A percentile compares a stretch with the other conserved stretches of the same genome.
phyloP scores from a whole-genome alignment of 2,888 invertebrate species.

The Tipula vernalis region DNA sequence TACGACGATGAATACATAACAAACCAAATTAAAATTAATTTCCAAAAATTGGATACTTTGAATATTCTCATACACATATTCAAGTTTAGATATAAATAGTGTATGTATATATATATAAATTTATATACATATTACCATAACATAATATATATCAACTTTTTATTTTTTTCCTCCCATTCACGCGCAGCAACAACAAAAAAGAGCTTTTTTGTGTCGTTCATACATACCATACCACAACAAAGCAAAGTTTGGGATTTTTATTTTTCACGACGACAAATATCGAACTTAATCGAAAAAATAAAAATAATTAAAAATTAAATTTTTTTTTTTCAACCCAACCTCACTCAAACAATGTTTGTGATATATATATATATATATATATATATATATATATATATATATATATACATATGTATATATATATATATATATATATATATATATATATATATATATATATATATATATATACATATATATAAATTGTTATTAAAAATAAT shows the following conservation, averaged over 20 bases:
- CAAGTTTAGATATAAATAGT: background rate
- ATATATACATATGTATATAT: background rate
- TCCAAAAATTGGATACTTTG: background rate
- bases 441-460: background rate
- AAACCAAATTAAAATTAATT: background rate
- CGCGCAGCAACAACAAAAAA: background rate
- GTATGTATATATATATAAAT: background rate
- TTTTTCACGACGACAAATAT: background rate
- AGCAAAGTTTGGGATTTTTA: background rate
- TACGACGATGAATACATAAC: background rate
- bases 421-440: background rate
- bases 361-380: background rate
- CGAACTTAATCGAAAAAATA: background rate
- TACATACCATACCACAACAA: background rate
- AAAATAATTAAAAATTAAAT: background rate
- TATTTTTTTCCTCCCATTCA: background rate
- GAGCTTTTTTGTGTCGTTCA: background rate
- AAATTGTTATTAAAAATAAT: background rate
- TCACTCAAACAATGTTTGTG: background rate
- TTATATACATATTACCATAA: background rate
- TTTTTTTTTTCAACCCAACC: background rate
- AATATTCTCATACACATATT: background rate
- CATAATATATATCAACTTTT: background rate
- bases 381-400: background rate
- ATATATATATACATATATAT: background rate